Percentiles rank a stretch among this genome's conserved stretches.
Conservation (phyloP, 2,888 invertebrate species). For the Quadroppia sp. region DNA sequence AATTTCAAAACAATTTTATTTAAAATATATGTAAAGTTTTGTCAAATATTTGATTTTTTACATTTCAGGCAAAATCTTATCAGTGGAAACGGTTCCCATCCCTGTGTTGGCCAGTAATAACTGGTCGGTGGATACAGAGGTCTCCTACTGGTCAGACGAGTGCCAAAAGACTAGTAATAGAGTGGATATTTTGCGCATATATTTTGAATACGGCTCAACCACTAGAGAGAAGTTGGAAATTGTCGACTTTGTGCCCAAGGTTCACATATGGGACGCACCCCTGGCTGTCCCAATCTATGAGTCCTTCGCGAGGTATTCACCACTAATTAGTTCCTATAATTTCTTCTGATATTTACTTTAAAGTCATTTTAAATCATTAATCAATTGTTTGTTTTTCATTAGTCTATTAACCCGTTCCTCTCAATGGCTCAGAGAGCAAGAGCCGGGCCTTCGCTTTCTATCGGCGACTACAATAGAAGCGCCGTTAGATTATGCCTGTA, state of each 20-base stretch:
- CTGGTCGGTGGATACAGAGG: slow-evolving; percentile 39
- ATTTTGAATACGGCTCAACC: slow-evolving; percentile 38
- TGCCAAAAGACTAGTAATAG: neutral
- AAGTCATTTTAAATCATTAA: no score
- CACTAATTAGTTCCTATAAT: no score
- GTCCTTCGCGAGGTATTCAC: slow-evolving; percentile 39
- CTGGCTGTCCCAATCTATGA: slow-evolving; percentile 40
- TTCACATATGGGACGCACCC: slow-evolving; percentile 39
- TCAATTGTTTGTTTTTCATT: neutral
- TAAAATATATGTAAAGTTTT: no score
- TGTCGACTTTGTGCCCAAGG: slow-evolving; percentile 37
- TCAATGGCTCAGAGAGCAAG: slow-evolving; percentile 13
- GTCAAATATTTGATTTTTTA: no score
- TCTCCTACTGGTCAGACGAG: neutral
- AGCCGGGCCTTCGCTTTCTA: slow-evolving; percentile 12
- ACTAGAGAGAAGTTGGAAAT: slow-evolving; percentile 32
- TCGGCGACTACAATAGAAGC: slow-evolving; percentile 24
- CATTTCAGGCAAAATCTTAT: slow-evolving; percentile 35
- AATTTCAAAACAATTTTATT: no score
- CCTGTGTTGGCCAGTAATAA: slow-evolving; percentile 4
- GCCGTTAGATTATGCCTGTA: slow-evolving; percentile 30
- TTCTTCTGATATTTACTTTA: no score
- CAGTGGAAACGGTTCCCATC: slow-evolving; percentile 37
- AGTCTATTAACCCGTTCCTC: slow-evolving; percentile 36
- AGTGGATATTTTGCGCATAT: slow-evolving; percentile 30